Evolutionary conservation across 2,888 invertebrate species (phyloP).

Genomic region (Scaptodrosophila latifasciaeformis): DNA sequence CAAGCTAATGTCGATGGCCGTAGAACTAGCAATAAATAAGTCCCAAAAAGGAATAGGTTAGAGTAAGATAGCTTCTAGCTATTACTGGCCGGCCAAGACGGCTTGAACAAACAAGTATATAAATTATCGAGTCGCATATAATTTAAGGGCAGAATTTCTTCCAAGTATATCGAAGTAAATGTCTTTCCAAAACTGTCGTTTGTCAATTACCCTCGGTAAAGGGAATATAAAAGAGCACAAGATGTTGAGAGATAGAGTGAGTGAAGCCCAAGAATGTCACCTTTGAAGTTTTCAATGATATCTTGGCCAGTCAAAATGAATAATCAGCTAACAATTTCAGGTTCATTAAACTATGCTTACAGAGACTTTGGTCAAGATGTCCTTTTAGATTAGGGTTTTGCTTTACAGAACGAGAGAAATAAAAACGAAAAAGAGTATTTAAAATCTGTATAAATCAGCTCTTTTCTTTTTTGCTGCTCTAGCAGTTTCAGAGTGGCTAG

Average conservation of each 20-base stretch:
- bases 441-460: too few relatives aligned
- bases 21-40: constrained; percentile 60
- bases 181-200: constrained; percentile 30
- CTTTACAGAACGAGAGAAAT: constrained; percentile 26
- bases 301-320: background rate
- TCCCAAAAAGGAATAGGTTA: constrained; percentile 55
- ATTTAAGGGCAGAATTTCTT: background rate
- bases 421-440: constrained; percentile 19
- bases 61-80: background rate
- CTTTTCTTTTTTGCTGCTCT: too few relatives aligned
- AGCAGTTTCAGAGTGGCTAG: constrained; percentile 8
- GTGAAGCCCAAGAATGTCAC: background rate
- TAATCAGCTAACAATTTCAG: too few relatives aligned
- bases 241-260: background rate
- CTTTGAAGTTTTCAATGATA: background rate
- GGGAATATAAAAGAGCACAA: too few relatives aligned
- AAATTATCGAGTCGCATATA: constrained; percentile 37
- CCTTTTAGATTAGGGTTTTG: too few relatives aligned
- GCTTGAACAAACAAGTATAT: constrained; percentile 57
- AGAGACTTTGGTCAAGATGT: too few relatives aligned
- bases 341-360: too few relatives aligned
- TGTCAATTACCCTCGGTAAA: constrained; percentile 36
- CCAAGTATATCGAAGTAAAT: background rate
- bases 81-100: constrained; percentile 21
- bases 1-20: constrained; percentile 44